Conservation (phyloP, 2,888 invertebrate species). For the Drosophila anomelani region DNA sequence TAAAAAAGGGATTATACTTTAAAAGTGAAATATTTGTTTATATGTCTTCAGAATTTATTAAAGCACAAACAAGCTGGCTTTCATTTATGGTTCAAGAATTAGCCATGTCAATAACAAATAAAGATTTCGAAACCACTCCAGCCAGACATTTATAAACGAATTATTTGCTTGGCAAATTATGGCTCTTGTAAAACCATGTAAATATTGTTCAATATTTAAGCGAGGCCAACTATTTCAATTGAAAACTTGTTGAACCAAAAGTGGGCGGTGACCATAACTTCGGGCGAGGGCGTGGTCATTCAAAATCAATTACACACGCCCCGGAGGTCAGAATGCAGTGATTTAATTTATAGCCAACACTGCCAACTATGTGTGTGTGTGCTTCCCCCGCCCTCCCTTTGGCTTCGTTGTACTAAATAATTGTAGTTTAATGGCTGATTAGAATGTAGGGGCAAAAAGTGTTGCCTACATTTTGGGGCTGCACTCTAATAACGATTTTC, state of each 20-base stretch:
- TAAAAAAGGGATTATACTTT: neutral
- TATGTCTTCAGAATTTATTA: neutral
- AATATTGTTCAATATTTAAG: constrained; percentile 48
- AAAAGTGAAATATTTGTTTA: neutral
- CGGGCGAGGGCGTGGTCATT: constrained; percentile 43
- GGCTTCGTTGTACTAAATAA: constrained; percentile 50
- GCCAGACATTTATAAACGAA: constrained; percentile 1
- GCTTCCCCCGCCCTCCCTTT: neutral
- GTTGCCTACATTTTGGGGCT: constrained; percentile 48
- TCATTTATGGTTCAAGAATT: neutral
- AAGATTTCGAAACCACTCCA: neutral
- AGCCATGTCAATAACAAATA: constrained; percentile 2
- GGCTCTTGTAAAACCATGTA: constrained; percentile 29
- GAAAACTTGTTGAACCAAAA: constrained; percentile 53
- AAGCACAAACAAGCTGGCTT: neutral
- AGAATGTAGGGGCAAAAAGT: constrained; percentile 43
- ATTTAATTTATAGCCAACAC: constrained; percentile 60
- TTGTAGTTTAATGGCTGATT: constrained; percentile 73
- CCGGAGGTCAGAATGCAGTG: constrained; percentile 58
- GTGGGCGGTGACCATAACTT: constrained; percentile 33
- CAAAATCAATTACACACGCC: constrained; percentile 69
- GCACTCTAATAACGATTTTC: constrained; percentile 48
- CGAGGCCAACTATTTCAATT: constrained; percentile 56
- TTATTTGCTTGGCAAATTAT: constrained; percentile 22
- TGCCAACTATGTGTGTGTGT: constrained; percentile 13